Evolutionary conservation across 1,140 invertebrate species (phyloP).

Genomic region (Musca vetustissima): DNA sequence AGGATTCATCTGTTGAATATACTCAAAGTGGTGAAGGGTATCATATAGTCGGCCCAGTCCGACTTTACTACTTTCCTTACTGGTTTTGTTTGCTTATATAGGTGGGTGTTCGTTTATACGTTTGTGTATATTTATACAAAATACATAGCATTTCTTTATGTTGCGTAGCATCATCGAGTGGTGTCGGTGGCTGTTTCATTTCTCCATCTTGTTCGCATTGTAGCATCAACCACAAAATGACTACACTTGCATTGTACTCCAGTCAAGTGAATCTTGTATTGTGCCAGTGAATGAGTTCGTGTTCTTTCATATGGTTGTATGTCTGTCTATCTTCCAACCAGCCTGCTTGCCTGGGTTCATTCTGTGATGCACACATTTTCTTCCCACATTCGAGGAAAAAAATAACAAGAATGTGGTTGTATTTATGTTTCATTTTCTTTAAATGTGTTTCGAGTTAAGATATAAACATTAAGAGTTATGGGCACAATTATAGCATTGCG

Average conservation of each 20-base stretch:
- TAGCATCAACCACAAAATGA: not conserved
- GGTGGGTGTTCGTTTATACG: too few species aligned
- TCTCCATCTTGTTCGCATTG: too few species aligned
- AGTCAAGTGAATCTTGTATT: slow-evolving; percentile 9
- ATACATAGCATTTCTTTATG: not conserved
- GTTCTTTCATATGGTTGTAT: too few species aligned
- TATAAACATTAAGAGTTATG: not conserved
- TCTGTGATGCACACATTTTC: not conserved
- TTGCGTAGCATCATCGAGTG: not conserved
- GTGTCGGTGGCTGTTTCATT: not conserved
- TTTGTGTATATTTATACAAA: not conserved
- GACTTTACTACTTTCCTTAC: too few species aligned
- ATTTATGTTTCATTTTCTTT: slow-evolving; percentile 8
- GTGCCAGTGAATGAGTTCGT: too few species aligned
- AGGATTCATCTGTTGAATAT: too few species aligned
- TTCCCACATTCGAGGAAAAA: too few species aligned
- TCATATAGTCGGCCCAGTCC: too few species aligned
- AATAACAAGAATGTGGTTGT: not conserved
- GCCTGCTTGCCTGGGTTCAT: too few species aligned
- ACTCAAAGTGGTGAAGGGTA: too few species aligned
- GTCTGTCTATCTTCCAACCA: not conserved
- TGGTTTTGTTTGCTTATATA: too few species aligned
- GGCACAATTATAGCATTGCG: too few species aligned
- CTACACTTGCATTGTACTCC: slow-evolving; percentile 11
- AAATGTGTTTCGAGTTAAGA: not conserved